Base-by-base conservation (phyloP, 92 coral and sea anemone species). In the Palythoa heliodiscus region DNA sequence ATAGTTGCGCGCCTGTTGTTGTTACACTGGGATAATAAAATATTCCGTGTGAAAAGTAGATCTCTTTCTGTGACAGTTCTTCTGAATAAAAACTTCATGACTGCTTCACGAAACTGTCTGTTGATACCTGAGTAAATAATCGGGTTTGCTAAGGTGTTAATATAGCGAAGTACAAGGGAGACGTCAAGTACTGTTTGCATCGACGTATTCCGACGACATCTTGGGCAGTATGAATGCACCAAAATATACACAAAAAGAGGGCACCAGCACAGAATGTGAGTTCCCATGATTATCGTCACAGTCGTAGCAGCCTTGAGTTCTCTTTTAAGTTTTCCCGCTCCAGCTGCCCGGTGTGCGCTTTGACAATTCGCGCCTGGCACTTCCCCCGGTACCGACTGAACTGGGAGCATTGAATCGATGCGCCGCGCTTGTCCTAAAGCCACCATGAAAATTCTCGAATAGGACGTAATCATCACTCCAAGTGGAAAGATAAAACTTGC, bases 291-390 rank as follows among this genome's bases (percentile, higher is more conserved):
- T 19, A 92, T 81, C 2, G 98, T 96, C 24, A 96, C 87, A 0
- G 96, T 96, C 71, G 94, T 96, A 1, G 98, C 98, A 10, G 95
- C 98, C 61, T 93, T 94, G 24, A 94, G 95, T 73, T 96, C 98
- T 57, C 95, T 83, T 38, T 82, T 92, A 52, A 94, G 43, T 35
- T 70, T 86, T n/a, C 69, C 74, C 8, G 84, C 55, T 2, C 84
- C 84, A 48, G 40, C 24, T 39, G 60, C 47, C 38, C 88, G 82
- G 9, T 50, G 75, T 25, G 84, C 86, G 11, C 90, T 82, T 58
- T 70, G 84, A 14, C 52, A n/a, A 11, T 58, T 60, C 37, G 80
- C 55, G 1, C 40, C 70, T n/a, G 24, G 57, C 38, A 85, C 88
- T 3, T 82, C 79, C 10, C 6, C 11, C 10, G 68, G 77, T 25